Percentiles rank a stretch among this genome's conserved stretches.
Evolutionary conservation across 2,888 invertebrate genomes (phyloP).

Genomic region (Thecophora atra): DNA sequence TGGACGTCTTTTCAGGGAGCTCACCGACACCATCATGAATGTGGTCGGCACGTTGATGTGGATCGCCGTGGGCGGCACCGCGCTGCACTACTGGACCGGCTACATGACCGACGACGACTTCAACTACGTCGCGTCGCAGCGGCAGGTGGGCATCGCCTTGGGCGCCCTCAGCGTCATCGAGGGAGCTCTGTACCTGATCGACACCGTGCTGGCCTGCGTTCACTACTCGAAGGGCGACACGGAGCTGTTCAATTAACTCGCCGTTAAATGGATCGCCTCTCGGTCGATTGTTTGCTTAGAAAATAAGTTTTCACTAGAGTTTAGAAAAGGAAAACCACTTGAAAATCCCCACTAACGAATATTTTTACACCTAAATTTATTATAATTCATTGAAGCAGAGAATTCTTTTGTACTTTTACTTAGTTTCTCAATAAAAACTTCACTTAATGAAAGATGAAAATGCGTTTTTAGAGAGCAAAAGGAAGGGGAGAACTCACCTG

Average conservation of each 20-base stretch:
- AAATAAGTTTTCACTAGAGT: conserved; percentile 50
- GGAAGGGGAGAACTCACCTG: too few species aligned
- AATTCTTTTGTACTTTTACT: not conserved
- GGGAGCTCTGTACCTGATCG: conserved; percentile 82
- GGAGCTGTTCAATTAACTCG: not conserved
- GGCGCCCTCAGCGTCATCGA: conserved; percentile 83
- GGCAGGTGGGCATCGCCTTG: conserved; percentile 83
- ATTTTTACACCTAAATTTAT: not conserved
- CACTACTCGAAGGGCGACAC: conserved; percentile 74
- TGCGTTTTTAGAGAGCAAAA: too few species aligned
- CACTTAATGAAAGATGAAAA: too few species aligned
- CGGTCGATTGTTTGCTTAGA: conserved; percentile 41
- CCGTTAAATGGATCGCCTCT: too few species aligned
- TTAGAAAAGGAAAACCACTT: not conserved
- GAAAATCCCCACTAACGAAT: not conserved
- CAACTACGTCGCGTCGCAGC: conserved; percentile 77
- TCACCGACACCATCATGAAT: conserved; percentile 87
- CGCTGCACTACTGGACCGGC: conserved; percentile 89
- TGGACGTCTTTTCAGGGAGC: conserved; percentile 68
- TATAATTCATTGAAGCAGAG: conserved; percentile 2
- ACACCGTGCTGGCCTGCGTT: conserved; percentile 79
- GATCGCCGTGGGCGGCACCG: conserved; percentile 85
- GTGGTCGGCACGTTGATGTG: conserved; percentile 85
- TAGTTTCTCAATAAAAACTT: not conserved
- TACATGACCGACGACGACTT: conserved; percentile 84